A percentile compares a stretch with the other conserved stretches of the same genome.
Conservation (phyloP, 92 coral and sea anemone genomes). For the Muricea muricata region DNA sequence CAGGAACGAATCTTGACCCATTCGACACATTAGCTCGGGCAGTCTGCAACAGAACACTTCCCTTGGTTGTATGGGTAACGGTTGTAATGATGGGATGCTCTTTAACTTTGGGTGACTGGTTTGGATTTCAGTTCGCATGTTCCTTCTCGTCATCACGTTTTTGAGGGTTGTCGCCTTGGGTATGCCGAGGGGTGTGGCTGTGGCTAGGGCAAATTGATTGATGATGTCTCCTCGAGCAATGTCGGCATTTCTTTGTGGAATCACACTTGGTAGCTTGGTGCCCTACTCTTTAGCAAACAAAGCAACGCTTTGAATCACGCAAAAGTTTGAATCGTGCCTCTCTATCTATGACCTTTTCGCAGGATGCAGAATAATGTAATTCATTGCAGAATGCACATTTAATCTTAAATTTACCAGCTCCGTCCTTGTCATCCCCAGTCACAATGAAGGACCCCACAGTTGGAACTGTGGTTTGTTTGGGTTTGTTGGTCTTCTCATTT, state of each 20-base stretch:
- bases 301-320: conserved; percentile 33
- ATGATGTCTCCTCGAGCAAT: conserved; percentile 27
- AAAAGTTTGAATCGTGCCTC: conserved; percentile 19
- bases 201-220: conserved; percentile 14
- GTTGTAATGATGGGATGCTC: conserved; percentile 7
- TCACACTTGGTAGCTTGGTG: conserved; percentile 22
- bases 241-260: conserved; percentile 9
- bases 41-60: conserved; percentile 26
- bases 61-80: conserved; percentile 1
- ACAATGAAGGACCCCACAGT: conserved; percentile 21
- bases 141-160: background rate
- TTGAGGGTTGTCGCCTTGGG: background rate
- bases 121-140: background rate
- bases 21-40: conserved; percentile 29
- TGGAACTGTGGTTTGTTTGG: no score
- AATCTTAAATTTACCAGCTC: background rate
- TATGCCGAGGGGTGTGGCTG: no score
- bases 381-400: conserved; percentile 24
- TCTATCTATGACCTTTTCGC: conserved; percentile 4
- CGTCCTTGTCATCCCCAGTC: conserved; percentile 10
- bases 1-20: conserved; percentile 24
- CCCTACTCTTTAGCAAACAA: conserved; percentile 1
- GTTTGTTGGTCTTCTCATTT: no score
- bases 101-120: background rate
- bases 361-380: conserved; percentile 29